Evolutionary conservation across 2,113 vertebrate genomes (phyloP), one percentile per base, ranked within the genome.

Genomic region (Amphilophus citrinellus): DNA sequence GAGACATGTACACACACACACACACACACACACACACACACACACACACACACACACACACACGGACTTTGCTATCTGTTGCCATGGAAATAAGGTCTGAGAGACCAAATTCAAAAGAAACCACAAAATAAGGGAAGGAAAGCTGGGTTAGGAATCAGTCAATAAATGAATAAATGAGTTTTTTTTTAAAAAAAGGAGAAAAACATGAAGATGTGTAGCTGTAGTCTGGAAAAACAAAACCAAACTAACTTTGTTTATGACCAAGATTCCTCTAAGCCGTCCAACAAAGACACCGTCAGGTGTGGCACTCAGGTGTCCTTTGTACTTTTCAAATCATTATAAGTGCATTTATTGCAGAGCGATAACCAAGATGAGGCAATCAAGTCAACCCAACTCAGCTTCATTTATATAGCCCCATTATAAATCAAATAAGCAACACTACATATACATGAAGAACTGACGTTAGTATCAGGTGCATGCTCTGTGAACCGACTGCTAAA

Each of bases 61-160:
- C 60, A 62, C 68, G 76, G 84, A 88, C 80, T 78, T 77, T 68
- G 79, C 80, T 73, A 75, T 87, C 79, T 83, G 86, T 94, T 91
- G 80, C 87, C 86, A 89, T 90, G 83, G 89, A 71, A 88, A 93
- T 85, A 58, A 61, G 37, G 60, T 61, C 42, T 30, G 58, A 57
- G 73, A 50, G 42, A 68, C 39, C 42, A 68, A 68, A 68, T 68
- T 68, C 22, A 68, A 68, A 68, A 2, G 42, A 82, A 80, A 76
- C 22, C 68, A 60, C 15, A 39, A 57, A 76, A 50, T 80, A 76
- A 87, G 15, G 71, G 44, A 79, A 47, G 5, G 13, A 50, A 75
- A 77, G 76, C 35, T 24, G 27, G 61, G 30, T 61, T 56, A 53
- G 8, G 37, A 32, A 10, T 39, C 37, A 39, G 37, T 10, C 37